These are phyloP conservation scores for Archaeoteleia sp. DNA, from an alignment of 2,888 invertebrate species.

Conservation along the genomic window DNA sequence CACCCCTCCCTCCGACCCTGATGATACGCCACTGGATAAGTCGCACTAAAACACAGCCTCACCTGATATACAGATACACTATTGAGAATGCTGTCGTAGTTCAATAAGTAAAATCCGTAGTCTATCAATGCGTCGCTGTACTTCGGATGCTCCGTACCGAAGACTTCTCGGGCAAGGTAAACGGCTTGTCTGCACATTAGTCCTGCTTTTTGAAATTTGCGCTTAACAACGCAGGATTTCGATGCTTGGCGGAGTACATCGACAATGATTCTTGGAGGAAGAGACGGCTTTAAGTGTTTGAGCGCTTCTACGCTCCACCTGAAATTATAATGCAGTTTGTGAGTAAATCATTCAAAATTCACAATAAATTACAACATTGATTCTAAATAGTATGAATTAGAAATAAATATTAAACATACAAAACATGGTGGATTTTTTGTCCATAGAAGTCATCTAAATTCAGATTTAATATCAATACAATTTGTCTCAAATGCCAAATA, in stretches of 20 bases:
- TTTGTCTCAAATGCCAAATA: too few relatives aligned
- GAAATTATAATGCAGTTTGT: conserved; percentile 54
- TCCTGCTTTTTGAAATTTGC: conserved; percentile 88
- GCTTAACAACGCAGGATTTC: conserved; percentile 92
- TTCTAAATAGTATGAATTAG: background rate
- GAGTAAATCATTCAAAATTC: conserved; percentile 9
- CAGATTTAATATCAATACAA: too few relatives aligned
- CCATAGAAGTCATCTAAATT: too few relatives aligned
- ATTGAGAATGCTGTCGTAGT: conserved; percentile 89
- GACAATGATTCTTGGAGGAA: conserved; percentile 82
- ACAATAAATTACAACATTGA: background rate
- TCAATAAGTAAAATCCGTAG: conserved; percentile 93
- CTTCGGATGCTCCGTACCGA: conserved; percentile 84
- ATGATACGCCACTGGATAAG: too few relatives aligned
- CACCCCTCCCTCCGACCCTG: too few relatives aligned
- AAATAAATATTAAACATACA: too few relatives aligned
- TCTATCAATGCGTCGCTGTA: conserved; percentile 90
- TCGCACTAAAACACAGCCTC: too few relatives aligned
- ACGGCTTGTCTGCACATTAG: conserved; percentile 89
- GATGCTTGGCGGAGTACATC: conserved; percentile 91
- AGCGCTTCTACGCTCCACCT: conserved; percentile 88
- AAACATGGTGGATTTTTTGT: too few relatives aligned
- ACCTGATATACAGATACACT: conserved; percentile 91
- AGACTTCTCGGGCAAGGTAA: conserved; percentile 80
- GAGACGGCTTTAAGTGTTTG: conserved; percentile 79